A percentile compares a stretch with the other conserved stretches of the same genome.
Evolutionary conservation across 2,888 invertebrate species (phyloP).

Genomic region (Ceriagrion tenellum): DNA sequence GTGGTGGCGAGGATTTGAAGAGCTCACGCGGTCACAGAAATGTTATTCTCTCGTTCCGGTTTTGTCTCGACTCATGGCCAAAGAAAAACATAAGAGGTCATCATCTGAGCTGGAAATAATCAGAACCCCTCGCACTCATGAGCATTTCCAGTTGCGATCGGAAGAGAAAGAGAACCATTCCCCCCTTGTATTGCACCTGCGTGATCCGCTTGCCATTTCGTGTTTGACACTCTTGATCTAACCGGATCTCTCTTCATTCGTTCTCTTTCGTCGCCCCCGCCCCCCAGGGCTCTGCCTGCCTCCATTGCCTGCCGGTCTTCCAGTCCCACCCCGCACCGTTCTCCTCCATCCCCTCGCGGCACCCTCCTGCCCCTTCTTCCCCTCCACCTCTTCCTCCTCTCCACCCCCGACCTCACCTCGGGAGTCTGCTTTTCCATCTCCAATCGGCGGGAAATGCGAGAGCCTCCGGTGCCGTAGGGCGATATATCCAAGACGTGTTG

Average conservation of each 20-base stretch:
- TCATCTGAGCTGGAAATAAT: not conserved
- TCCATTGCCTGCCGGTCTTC: too few relatives aligned
- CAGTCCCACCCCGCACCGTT: too few relatives aligned
- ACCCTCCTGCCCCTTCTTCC: not conserved
- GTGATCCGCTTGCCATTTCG: conserved; percentile 35
- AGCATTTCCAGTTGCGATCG: not conserved
- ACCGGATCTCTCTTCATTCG: conserved; percentile 21
- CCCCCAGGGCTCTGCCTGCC: too few relatives aligned
- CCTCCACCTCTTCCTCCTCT: not conserved
- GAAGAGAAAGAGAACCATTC: not conserved
- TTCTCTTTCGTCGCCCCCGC: not conserved
- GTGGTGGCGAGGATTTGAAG: not conserved
- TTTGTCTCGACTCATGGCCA: not conserved
- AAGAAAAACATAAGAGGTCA: not conserved
- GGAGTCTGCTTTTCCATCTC: not conserved
- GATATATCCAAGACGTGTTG: conserved; percentile 56
- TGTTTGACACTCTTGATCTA: conserved; percentile 8
- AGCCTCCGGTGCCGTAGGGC: conserved; percentile 38
- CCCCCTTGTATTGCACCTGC: not conserved
- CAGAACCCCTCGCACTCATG: not conserved
- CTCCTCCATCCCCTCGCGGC: too few relatives aligned
- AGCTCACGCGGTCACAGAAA: not conserved
- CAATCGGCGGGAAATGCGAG: conserved; percentile 35
- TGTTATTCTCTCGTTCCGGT: not conserved
- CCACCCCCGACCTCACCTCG: not conserved